These are phyloP conservation scores for Drosophila hawaiiensis DNA, from an alignment of 2,888 invertebrate species.

Conservation along the genomic window DNA sequence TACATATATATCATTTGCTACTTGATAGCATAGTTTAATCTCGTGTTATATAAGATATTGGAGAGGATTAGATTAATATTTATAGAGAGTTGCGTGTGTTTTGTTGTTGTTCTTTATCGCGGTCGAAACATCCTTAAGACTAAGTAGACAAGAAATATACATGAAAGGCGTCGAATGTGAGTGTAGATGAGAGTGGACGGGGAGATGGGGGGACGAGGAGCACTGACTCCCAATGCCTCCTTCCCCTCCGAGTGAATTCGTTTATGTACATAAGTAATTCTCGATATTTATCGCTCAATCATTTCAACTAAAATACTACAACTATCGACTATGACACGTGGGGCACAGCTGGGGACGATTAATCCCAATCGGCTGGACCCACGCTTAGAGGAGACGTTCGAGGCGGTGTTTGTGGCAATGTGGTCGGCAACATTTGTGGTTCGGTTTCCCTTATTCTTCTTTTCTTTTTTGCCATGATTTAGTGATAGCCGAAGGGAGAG, in stretches of 20 bases:
- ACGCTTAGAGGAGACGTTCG: constrained; percentile 52
- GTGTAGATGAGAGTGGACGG: constrained; percentile 48
- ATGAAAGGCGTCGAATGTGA: constrained; percentile 69
- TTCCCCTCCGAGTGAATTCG: constrained; percentile 31
- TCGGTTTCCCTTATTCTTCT: not conserved
- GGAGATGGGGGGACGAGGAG: not conserved
- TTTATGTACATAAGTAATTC: constrained; percentile 63
- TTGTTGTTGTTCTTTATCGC: constrained; percentile 83
- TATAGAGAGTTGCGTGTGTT: constrained; percentile 26
- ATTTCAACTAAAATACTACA: constrained; percentile 75
- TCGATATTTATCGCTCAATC: constrained; percentile 65
- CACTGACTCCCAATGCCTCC: not conserved
- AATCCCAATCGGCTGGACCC: constrained; percentile 14
- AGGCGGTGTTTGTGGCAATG: constrained; percentile 53
- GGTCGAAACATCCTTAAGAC: constrained; percentile 85
- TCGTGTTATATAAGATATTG: constrained; percentile 18
- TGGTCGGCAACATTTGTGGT: constrained; percentile 56
- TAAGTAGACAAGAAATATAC: constrained; percentile 76
- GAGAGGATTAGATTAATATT: constrained; percentile 22
- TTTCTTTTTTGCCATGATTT: constrained; percentile 47
- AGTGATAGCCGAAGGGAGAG: constrained; percentile 66
- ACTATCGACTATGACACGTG: constrained; percentile 66
- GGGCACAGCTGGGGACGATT: constrained; percentile 36
- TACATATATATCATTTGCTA: constrained; percentile 36
- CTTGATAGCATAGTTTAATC: constrained; percentile 7